Evolutionary conservation across 2,797 vertebrate genomes (phyloP), one percentile per base, ranked within the genome.

Genomic region (Dallia pectoralis): DNA sequence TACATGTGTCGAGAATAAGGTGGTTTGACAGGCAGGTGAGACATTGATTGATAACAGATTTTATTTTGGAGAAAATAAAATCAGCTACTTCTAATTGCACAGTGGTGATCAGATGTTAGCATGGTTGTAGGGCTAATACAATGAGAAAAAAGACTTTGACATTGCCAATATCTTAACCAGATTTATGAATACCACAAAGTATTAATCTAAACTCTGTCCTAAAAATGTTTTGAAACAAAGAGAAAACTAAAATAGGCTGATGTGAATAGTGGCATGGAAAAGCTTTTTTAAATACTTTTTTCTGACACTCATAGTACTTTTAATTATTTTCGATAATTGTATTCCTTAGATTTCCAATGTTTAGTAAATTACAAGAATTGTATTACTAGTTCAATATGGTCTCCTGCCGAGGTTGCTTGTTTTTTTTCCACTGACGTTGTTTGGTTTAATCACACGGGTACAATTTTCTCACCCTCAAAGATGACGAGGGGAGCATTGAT

Each of bases 71-170:
- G 48, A 73, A 74, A 76, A 80, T 72, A 76, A 32, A 44, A 62
- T 67, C 63, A 69, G 73, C 74, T 76, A 69, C 33, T 68, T 66
- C 67, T 44, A 67, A 77, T 71, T 74, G 74, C 69, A 69, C 67
- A 66, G 32, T 69, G 72, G 51, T 66, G 29, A 62, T 76, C 71
- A 72, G 68, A 80, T 40, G 36, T 40, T 40, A 36, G 30, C 4
- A 59, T 70, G n/a, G 14, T 51, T 40, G n/a, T 15, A 33, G 67
- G 18, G 47, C 32, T 19, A 22, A 19, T 9, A 49, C 7, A 16
- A 15, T 27, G n/a, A 69, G 32, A 16, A 22, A 30, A 16, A 47
- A 44, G 44, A 36, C 7, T 49, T 51, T 9, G 12, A 12, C 33
- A 11, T 56, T 32, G 8, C 4, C 27, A 69, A 30, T 30, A 9